Evolutionary conservation across 37 sponge, comb jelly and placozoan species (phyloP), one percentile per base, ranked within the genome.

Genomic region (Eunapius fragilis): DNA sequence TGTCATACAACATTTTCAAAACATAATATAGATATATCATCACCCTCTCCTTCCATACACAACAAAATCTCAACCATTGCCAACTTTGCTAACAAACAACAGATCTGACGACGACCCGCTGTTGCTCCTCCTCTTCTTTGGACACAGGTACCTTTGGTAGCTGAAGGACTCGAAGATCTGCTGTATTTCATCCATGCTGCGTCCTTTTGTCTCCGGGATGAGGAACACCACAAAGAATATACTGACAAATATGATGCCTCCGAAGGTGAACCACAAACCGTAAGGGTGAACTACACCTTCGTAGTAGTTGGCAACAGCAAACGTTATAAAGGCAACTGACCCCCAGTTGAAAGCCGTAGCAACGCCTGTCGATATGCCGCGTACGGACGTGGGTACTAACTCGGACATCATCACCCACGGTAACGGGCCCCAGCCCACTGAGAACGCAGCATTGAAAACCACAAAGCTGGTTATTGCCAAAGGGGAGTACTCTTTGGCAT

Each of bases 181-280:
- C 87, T 91, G 84, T n/a, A 91, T 93, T 23, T 92, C 85, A 23
- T 90, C 84, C 85, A 93, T 45, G 25, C 72, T 69, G 37, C 47
- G 28, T 12, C 91, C 94, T 38, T 89, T 92, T 27, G 94, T 93
- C 68, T 93, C 94, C 0, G 94, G 91, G 0, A 93, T 17, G 48
- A 93, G 82, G 31, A 91, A 45, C 0, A 80, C 36, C 14, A 93
- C 91, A 80, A 86, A 87, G 6, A 77, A 25, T 32, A 80, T n/a
- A 41, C 68, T 70, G 69, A 87, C 10, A 31, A 87, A 38, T 11
- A 28, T 32, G 19, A 91, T 38, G 22, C 69, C 75, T 33, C 47
- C 48, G 13, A 87, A 88, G 3, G 83, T 37, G 78, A 34, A 67
- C 47, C 75, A 91, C 6, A 71, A 48, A 6, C 83, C 77, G 9